These are phyloP conservation scores for Campoplex capitator DNA, from an alignment of 2,888 invertebrate species.

Conservation along the genomic window DNA sequence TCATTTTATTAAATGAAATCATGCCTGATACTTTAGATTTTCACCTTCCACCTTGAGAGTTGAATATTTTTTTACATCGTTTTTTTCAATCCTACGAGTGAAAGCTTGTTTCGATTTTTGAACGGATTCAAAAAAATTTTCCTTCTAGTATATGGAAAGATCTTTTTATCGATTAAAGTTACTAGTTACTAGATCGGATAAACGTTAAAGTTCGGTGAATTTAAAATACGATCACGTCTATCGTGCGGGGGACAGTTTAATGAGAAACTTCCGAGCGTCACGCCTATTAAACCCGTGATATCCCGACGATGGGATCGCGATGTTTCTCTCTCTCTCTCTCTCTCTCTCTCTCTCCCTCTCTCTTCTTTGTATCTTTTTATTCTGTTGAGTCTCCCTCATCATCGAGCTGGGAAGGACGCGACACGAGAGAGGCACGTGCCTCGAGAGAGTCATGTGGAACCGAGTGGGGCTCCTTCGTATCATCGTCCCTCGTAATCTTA, in stretches of 20 bases:
- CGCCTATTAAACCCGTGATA: conserved; percentile 70
- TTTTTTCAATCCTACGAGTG: too few relatives aligned
- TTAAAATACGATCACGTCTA: conserved; percentile 16
- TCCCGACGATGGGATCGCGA: conserved; percentile 56
- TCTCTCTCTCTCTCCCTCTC: conserved; percentile 2
- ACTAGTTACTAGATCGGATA: conserved; percentile 21
- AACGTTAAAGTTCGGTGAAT: conserved; percentile 26
- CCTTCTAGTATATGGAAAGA: neutral
- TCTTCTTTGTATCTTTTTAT: neutral
- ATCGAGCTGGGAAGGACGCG: conserved; percentile 45
- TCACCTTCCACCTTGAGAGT: too few relatives aligned
- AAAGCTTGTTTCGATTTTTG: neutral
- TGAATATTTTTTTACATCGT: too few relatives aligned
- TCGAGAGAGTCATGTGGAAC: conserved; percentile 64
- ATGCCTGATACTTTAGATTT: too few relatives aligned
- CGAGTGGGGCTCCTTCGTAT: conserved; percentile 39
- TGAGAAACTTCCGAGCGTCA: conserved; percentile 65
- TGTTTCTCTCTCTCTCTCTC: conserved; percentile 13
- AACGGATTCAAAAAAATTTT: neutral
- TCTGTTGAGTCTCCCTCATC: conserved; percentile 12
- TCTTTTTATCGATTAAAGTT: neutral
- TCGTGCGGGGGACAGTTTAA: conserved; percentile 50
- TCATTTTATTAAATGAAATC: too few relatives aligned
- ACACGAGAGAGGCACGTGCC: conserved; percentile 66
- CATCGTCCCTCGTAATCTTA: conserved; percentile 49